Evolutionary conservation across 2,888 invertebrate genomes (phyloP).

Genomic region (Eupithecia exiguata): DNA sequence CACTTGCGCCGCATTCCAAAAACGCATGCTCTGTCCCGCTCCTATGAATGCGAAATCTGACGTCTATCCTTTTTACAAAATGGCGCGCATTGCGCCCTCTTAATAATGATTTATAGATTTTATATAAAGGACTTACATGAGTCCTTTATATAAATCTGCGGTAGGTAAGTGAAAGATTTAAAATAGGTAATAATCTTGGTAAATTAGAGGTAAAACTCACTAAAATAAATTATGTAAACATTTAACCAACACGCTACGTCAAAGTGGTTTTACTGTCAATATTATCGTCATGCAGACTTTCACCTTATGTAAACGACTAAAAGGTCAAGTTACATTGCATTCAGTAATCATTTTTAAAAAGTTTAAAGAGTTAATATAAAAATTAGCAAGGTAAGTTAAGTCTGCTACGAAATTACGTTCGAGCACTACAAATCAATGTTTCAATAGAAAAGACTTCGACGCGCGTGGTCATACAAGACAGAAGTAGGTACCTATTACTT

Average conservation of each 20-base stretch:
- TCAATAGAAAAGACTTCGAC: slow-evolving; percentile 41
- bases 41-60: too few relatives aligned
- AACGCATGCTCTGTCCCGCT: too few relatives aligned
- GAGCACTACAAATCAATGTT: neutral
- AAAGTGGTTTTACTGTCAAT: slow-evolving; percentile 2
- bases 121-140: too few relatives aligned
- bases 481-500: neutral
- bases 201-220: neutral
- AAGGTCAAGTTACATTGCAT: slow-evolving; percentile 19
- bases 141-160: neutral
- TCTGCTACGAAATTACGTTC: slow-evolving; percentile 8
- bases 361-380: neutral
- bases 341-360: neutral
- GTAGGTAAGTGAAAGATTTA: neutral
- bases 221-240: neutral
- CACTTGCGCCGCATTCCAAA: too few relatives aligned
- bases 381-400: neutral
- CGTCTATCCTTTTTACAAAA: too few relatives aligned
- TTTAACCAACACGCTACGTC: neutral
- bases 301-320: slow-evolving; percentile 16
- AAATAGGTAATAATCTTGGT: neutral
- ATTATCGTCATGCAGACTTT: slow-evolving; percentile 20
- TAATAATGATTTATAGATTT: too few relatives aligned
- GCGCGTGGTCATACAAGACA: slow-evolving; percentile 19
- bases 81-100: too few relatives aligned